Percentiles rank a stretch among this genome's conserved stretches.
These are phyloP conservation scores for Halocynthia aurantium DNA, from an alignment of 23 tunicate genomes.

Conservation along the genomic window DNA sequence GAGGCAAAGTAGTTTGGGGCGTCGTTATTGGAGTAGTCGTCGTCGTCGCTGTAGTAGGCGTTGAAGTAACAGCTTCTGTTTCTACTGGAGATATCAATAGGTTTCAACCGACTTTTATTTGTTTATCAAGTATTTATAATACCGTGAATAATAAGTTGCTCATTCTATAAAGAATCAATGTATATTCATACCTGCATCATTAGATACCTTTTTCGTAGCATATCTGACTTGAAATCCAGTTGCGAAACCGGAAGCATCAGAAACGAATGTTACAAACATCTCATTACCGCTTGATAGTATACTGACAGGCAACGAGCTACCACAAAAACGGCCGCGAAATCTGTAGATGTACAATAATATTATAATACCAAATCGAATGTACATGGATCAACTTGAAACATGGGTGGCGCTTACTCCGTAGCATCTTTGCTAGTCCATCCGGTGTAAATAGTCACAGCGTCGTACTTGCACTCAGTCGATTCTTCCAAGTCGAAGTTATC, in stretches of 20 bases:
- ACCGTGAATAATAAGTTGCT: background rate
- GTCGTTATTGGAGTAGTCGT: conserved; percentile 9
- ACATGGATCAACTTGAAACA: background rate
- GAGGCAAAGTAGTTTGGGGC: background rate
- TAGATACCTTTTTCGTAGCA: background rate
- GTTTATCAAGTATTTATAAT: background rate
- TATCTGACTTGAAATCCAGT: conserved; percentile 61
- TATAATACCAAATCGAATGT: no score
- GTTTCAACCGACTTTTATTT: background rate
- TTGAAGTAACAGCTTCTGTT: background rate
- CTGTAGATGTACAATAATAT: background rate
- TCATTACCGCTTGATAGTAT: conserved; percentile 61
- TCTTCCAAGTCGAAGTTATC: conserved; percentile 50
- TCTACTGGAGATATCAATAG: background rate
- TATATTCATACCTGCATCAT: background rate
- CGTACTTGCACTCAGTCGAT: conserved; percentile 61
- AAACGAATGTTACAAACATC: conserved; percentile 55
- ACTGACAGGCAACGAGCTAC: conserved; percentile 27
- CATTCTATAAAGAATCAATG: background rate
- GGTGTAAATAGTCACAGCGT: conserved; percentile 42
- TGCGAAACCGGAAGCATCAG: conserved; percentile 79
- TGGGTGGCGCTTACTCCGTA: conserved; percentile 17
- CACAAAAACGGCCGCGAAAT: conserved; percentile 58
- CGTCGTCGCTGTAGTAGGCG: background rate
- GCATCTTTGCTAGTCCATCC: conserved; percentile 32